These are phyloP conservation scores for Chloroceryle amazona DNA, from an alignment of 2,797 vertebrate species.

Conservation along the genomic window DNA sequence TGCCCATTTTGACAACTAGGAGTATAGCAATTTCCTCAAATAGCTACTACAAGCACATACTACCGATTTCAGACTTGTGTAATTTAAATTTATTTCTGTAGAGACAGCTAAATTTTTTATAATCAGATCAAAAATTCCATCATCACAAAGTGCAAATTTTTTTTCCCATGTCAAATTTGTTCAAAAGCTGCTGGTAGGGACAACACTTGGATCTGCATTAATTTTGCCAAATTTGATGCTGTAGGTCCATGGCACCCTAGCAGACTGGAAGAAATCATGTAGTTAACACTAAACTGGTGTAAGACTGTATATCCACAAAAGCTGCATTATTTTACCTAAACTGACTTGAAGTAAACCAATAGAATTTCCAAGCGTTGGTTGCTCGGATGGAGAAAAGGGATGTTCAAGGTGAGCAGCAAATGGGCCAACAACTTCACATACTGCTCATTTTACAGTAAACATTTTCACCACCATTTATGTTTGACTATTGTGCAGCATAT, in stretches of 20 bases:
- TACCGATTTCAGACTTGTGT: background rate
- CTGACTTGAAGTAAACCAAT: background rate
- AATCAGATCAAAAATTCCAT: background rate
- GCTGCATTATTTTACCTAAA: background rate
- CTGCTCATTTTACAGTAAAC: background rate
- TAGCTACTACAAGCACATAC: background rate
- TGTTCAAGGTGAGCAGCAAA: background rate
- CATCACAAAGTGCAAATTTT: background rate
- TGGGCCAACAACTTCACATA: background rate
- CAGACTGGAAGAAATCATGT: background rate
- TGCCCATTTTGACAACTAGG: background rate
- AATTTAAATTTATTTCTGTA: background rate
- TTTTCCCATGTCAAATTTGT: background rate
- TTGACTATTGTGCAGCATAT: background rate
- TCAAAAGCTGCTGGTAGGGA: background rate
- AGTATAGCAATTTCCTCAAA: background rate
- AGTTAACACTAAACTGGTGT: background rate
- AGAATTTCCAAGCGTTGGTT: background rate
- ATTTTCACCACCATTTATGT: background rate
- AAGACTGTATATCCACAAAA: background rate
- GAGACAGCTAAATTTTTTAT: background rate
- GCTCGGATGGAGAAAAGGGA: background rate
- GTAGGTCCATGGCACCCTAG: fast-evolving
- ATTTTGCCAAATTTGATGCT: background rate
- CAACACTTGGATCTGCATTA: background rate